These are phyloP conservation scores for Hydrophis major DNA, from an alignment of 2,797 vertebrate species.

Conservation along the genomic window DNA sequence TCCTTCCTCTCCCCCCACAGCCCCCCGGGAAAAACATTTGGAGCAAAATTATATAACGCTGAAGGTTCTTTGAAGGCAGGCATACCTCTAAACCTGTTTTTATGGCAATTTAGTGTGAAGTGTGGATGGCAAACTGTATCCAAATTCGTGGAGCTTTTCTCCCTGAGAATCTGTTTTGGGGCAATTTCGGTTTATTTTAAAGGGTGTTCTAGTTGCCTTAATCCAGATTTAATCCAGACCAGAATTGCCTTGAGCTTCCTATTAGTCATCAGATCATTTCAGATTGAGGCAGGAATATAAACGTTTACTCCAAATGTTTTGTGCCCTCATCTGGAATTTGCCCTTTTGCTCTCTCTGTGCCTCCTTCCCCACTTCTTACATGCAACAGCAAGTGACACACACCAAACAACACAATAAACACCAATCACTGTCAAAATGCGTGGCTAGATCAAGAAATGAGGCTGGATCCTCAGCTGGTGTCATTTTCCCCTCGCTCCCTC, in stretches of 20 bases:
- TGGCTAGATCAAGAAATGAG: constrained; percentile 5
- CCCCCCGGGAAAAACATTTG: not conserved
- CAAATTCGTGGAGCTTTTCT: not conserved
- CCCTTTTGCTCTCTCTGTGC: not conserved
- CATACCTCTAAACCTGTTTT: not conserved
- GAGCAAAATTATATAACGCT: not conserved
- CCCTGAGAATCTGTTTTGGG: not conserved
- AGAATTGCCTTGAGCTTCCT: not conserved
- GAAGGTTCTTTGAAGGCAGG: not conserved
- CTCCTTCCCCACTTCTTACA: not conserved
- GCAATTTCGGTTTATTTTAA: not conserved
- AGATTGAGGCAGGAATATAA: not conserved
- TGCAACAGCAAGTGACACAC: constrained; percentile 30
- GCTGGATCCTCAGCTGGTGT: constrained; percentile 24
- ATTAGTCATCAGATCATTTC: not conserved
- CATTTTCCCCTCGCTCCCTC: not conserved
- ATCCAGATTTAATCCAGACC: not conserved
- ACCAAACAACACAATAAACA: constrained; percentile 25
- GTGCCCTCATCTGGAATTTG: not conserved
- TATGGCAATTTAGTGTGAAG: not conserved
- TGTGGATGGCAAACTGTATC: not conserved
- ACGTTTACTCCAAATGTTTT: not conserved
- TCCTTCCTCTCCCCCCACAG: not conserved
- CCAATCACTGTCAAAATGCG: constrained; percentile 13
- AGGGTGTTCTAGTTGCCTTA: not conserved